phyloP scores from a whole-genome alignment of 2,888 invertebrate species.

The Drosophila demipolita region DNA sequence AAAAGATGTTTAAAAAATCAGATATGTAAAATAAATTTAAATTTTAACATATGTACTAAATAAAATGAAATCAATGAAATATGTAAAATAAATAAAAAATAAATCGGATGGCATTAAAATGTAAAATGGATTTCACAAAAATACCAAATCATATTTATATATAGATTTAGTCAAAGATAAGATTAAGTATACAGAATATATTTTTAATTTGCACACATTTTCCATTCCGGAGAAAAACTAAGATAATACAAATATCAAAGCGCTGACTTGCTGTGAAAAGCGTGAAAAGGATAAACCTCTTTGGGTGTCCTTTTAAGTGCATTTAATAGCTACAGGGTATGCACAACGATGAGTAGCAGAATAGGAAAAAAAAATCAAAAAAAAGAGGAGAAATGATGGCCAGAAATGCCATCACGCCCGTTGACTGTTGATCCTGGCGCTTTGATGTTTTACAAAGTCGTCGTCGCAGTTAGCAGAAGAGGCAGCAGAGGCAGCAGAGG shows the following conservation, averaged over 20 bases:
- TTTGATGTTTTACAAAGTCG: constrained; percentile 74
- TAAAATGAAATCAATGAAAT: background rate
- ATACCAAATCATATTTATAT: background rate
- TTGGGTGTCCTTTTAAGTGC: background rate
- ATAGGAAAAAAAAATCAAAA: background rate
- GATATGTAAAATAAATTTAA: background rate
- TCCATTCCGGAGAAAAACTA: background rate
- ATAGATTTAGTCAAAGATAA: background rate
- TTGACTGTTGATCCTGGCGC: constrained; percentile 82
- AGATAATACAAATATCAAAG: background rate
- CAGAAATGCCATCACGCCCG: constrained; percentile 60
- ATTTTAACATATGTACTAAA: too few relatives aligned
- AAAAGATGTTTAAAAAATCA: background rate
- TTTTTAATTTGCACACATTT: background rate
- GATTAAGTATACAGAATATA: too few relatives aligned
- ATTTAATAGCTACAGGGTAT: constrained; percentile 7
- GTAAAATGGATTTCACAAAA: background rate
- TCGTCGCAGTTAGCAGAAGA: constrained; percentile 19
- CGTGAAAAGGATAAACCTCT: background rate
- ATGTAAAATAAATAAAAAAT: background rate
- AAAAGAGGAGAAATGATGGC: background rate
- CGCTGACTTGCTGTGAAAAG: background rate
- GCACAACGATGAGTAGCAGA: background rate
- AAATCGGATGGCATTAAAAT: background rate
- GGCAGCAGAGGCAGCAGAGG: constrained; percentile 14